A percentile compares a stretch with the other conserved stretches of the same genome.
Conservation (phyloP, 2,888 invertebrate species). For the Glaucopsyche alexis region DNA sequence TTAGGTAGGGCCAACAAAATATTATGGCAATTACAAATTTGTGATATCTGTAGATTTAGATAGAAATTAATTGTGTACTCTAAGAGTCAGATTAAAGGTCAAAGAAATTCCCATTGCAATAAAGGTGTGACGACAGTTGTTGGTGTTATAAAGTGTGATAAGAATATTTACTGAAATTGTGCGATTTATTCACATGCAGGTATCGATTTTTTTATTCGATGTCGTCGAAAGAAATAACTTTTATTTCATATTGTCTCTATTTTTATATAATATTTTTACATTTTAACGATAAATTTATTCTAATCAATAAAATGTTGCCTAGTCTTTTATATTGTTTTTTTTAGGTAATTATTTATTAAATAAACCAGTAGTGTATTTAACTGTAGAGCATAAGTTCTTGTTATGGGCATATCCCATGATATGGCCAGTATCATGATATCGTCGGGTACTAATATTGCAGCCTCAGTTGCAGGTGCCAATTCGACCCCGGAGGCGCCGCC, state of each 20-base stretch:
- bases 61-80: too few species aligned
- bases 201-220: not conserved
- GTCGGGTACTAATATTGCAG: constrained; percentile 46
- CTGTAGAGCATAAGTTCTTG: not conserved
- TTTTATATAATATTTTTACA: not conserved
- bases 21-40: too few species aligned
- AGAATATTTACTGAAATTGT: not conserved
- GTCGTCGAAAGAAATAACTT: not conserved
- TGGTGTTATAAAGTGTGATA: too few species aligned
- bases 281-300: not conserved
- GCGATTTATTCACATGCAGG: not conserved
- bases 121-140: too few species aligned
- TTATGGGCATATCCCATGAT: too few species aligned
- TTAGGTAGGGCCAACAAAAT: too few species aligned
- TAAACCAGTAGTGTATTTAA: not conserved
- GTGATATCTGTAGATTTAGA: too few species aligned
- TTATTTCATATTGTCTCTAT: not conserved
- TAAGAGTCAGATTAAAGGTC: too few species aligned
- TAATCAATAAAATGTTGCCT: not conserved
- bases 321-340: not conserved
- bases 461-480: constrained; percentile 65
- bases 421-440: too few species aligned
- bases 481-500: constrained; percentile 56
- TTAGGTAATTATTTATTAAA: not conserved
- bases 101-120: too few species aligned